phyloP scores from a whole-genome alignment of 2,797 vertebrate species.

The Lates japonicus region DNA sequence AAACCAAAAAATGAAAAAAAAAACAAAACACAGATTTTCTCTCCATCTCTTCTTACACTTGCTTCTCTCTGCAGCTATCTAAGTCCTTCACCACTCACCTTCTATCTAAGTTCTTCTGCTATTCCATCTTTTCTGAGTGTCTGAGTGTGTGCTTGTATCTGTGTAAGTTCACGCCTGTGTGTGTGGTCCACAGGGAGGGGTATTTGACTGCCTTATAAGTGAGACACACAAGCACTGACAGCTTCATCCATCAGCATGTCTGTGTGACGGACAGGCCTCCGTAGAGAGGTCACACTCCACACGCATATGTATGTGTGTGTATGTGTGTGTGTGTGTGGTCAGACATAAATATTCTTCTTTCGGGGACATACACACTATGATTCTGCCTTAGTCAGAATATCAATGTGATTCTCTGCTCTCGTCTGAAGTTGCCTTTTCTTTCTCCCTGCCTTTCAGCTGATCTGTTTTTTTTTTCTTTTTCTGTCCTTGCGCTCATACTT shows the following conservation, averaged over 20 bases:
- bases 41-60: neutral
- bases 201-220: constrained; percentile 76
- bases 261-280: constrained; percentile 75
- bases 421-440: constrained; percentile 7
- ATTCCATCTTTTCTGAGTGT: constrained; percentile 27
- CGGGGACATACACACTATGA: constrained; percentile 24
- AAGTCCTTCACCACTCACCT: constrained; percentile 17
- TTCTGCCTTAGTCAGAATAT: constrained; percentile 44
- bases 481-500: neutral
- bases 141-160: constrained; percentile 28
- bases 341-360: constrained; percentile 57
- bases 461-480: neutral
- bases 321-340: constrained; percentile 59
- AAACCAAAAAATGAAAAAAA: neutral
- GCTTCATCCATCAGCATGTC: constrained; percentile 83
- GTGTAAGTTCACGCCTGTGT: constrained; percentile 43
- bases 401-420: constrained; percentile 40
- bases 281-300: constrained; percentile 68
- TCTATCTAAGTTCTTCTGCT: constrained; percentile 36
- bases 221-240: constrained; percentile 78
- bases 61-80: constrained; percentile 22
- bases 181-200: constrained; percentile 72
- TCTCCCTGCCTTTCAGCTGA: neutral
- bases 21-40: neutral
- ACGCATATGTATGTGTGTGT: constrained; percentile 6